Evolutionary conservation across 1,140 invertebrate species (phyloP), one percentile per base, ranked within the genome.

Genomic region (Drosophila paulistorum): DNA sequence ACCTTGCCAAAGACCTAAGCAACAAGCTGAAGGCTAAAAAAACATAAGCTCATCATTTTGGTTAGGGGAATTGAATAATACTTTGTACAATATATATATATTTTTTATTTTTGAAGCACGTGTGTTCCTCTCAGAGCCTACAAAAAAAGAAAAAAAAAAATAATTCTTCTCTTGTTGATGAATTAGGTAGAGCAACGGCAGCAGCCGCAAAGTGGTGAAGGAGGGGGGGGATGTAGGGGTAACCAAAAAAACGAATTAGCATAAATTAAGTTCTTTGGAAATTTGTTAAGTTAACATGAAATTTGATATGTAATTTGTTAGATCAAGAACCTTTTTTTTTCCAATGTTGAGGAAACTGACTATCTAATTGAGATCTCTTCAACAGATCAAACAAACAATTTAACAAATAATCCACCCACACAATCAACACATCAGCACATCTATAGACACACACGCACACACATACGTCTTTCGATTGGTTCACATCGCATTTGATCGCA

Each of bases 301-400:
- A 77, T 70, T 70, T 55, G 66, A 76, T 70, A 64, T 60, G 66
- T 70, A 76, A 76, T 76, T 76, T 75, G 35, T 20, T 63, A 58
- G 30, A 66, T 61, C 58, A 74, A 37, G 37, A 39, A 39, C 9
- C 11, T 39, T 11, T 39, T 39, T 13, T 13, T 39, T n/a, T 4
- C 1, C 1, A 1, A 23, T 23, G 20, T 17, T 74, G 23, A 74
- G 75, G 65, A 75, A 71, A 67, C 63, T 65, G 4, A 41, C 57
- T 23, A 20, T 68, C 45, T 85, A 85, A 86, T 85, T 86, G 82
- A 86, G 82, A 78, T 78, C 74, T 76, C 74, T 76, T 77, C 66
- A 70, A 59, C 45, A 48, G 65, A 76, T 76, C 74, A 75, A 61
- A 57, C 26, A 57, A 26, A 57, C 33, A 57, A 30, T 30, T 57